Percentiles rank a stretch among this genome's conserved stretches.
Conservation (phyloP, 2,113 vertebrate species). For the Amphiprion ocellaris region DNA sequence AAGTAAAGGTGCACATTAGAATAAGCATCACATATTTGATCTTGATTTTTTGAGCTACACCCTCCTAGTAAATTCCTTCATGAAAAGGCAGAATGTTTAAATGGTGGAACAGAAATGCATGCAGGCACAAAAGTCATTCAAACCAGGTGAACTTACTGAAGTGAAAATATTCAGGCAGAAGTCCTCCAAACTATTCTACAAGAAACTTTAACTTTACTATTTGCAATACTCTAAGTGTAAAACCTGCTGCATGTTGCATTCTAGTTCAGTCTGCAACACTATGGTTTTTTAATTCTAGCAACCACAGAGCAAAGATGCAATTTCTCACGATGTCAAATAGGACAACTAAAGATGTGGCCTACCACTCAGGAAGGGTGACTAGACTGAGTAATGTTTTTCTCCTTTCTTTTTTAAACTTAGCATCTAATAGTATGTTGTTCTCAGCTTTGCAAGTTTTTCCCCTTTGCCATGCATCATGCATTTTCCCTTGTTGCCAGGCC, state of each 20-base stretch:
- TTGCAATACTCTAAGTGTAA: too few species aligned
- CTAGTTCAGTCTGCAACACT: neutral
- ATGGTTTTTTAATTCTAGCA: conserved; percentile 37
- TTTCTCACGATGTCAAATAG: neutral
- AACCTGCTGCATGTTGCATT: neutral
- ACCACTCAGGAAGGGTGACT: neutral
- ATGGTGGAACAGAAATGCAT: too few species aligned
- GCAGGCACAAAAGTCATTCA: neutral
- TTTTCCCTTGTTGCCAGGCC: neutral
- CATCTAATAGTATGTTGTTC: neutral
- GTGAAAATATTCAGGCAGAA: too few species aligned
- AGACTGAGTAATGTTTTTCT: too few species aligned
- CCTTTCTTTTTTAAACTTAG: neutral
- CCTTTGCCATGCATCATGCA: neutral
- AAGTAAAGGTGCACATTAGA: neutral
- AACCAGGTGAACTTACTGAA: neutral
- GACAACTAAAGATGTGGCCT: neutral
- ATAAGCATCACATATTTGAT: neutral
- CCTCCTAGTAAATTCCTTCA: too few species aligned
- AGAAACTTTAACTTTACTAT: too few species aligned
- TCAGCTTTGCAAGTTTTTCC: neutral
- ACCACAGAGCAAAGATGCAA: conserved; percentile 13
- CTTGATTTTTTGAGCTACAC: neutral
- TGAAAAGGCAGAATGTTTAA: too few species aligned
- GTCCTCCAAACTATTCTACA: too few species aligned